phyloP scores from a whole-genome alignment of 2,888 invertebrate genomes.

The Drosophila testacea region DNA sequence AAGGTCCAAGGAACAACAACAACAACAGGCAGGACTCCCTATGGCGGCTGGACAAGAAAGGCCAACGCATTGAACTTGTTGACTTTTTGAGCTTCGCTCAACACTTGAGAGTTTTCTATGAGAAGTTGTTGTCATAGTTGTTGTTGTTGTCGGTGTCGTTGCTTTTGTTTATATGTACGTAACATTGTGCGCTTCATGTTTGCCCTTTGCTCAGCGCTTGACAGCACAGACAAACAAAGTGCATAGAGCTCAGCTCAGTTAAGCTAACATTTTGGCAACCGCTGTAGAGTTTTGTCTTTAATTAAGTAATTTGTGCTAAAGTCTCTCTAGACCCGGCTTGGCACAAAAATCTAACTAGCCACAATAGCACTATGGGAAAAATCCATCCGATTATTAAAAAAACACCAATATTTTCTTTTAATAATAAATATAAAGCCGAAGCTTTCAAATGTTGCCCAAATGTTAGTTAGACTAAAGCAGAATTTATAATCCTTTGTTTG shows the following conservation, averaged over 20 bases:
- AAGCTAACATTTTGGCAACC: conserved; percentile 23
- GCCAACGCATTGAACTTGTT: conserved; percentile 67
- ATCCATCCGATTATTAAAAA: no score
- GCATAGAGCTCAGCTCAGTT: conserved; percentile 14
- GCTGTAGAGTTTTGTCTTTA: conserved; percentile 35
- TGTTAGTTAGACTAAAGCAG: no score
- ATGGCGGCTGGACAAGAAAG: conserved; percentile 40
- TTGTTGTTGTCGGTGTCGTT: conserved; percentile 29
- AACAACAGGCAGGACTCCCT: conserved; percentile 40
- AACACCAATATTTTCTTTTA: no score
- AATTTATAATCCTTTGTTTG: no score
- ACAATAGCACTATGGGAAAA: no score
- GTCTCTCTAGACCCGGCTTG: conserved; percentile 1
- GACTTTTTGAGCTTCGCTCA: conserved; percentile 44
- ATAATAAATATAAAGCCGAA: no score
- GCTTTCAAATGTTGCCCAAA: no score
- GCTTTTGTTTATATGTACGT: conserved; percentile 28
- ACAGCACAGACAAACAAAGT: conserved; percentile 45
- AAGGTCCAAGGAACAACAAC: conserved; percentile 38
- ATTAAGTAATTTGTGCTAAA: conserved; percentile 57
- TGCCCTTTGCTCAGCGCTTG: conserved; percentile 42
- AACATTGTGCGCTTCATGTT: conserved; percentile 41
- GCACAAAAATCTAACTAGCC: not conserved
- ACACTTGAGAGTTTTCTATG: conserved; percentile 48
- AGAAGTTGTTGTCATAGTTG: conserved; percentile 38